Evolutionary conservation across 2,797 vertebrate genomes (phyloP), one percentile per base, ranked within the genome.

Genomic region (Chloroceryle amazona): DNA sequence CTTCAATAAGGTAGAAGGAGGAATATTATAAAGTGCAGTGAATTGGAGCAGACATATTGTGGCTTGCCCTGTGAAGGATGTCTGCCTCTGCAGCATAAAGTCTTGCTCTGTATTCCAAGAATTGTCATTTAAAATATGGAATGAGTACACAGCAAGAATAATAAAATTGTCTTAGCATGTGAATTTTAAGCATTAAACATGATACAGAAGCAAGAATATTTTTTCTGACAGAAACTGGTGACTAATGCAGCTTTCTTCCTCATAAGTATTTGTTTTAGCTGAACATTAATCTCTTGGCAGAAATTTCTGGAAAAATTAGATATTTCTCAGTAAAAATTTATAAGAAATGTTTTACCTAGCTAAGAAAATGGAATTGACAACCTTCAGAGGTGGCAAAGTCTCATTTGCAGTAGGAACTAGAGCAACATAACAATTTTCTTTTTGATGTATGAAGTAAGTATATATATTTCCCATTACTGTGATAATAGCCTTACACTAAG

Each of bases 91-190:
- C 60, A 70, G 65, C 84, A 81, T 52, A 63, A 93, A 90, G 62
- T 62, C 81, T 84, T 90, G 29, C 74, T 93, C 94, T 89, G 46
- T 79, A 42, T 93, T 94, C 84, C 72, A 90, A 85, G 76, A 93
- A 95, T 79, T 75, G 67, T 89, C 81, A 61, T 92, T 89, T 96
- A 90, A 94, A 95, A 94, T 84, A 89, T 89, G 78, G 89, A 95
- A 78, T 44, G 79, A 67, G 37, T 74, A 54, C 80, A 83, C 74
- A 79, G 66, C 66, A 83, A 82, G 74, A 92, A 78, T 83, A 81
- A 94, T 84, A 65, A 89, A 85, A 80, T 91, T 72, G 84, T 47
- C 68, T 90, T 44, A 92, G 61, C 55, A 5, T 57, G 37, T 91
- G 86, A 83, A 94, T 96, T 94, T 85, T 86, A 89, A 81, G 88